Evolutionary conservation across 2,797 vertebrate genomes (phyloP).

Genomic region (Tenualosa thibaudeaui): DNA sequence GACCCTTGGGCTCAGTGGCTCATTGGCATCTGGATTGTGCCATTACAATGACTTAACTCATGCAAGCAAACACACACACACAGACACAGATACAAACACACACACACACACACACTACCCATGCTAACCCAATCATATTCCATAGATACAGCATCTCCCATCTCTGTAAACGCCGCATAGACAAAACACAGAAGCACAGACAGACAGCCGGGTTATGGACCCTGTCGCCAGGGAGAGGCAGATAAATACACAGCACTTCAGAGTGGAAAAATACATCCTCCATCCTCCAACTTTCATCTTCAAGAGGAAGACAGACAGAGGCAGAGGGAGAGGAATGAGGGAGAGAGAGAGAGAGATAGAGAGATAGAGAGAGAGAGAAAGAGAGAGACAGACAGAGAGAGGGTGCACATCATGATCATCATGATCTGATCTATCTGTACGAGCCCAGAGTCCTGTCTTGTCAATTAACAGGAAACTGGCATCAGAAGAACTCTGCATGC

Average conservation of each 20-base stretch:
- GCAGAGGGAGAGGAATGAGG: too few species aligned
- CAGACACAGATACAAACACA: background rate
- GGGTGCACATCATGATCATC: background rate
- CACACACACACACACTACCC: background rate
- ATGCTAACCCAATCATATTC: constrained; percentile 47
- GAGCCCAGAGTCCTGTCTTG: background rate
- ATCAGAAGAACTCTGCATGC: background rate
- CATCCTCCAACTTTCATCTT: background rate
- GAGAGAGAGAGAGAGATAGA: background rate
- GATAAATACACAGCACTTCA: constrained; percentile 21
- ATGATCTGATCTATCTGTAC: background rate
- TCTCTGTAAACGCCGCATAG: background rate
- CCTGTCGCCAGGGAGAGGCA: background rate
- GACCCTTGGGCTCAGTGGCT: too few species aligned
- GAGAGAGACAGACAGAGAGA: background rate
- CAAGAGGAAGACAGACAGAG: background rate
- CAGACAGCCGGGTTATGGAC: background rate
- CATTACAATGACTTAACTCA: too few species aligned
- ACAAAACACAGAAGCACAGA: constrained; percentile 15
- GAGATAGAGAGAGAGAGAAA: background rate
- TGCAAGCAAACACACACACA: background rate
- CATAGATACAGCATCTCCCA: constrained; percentile 43
- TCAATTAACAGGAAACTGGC: background rate
- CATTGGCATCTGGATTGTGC: too few species aligned
- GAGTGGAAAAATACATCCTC: background rate